Percentiles rank a stretch among this genome's conserved stretches.
These are phyloP conservation scores for Drosophila gunungcola DNA, from an alignment of 1,140 invertebrate genomes.

Conservation along the genomic window DNA sequence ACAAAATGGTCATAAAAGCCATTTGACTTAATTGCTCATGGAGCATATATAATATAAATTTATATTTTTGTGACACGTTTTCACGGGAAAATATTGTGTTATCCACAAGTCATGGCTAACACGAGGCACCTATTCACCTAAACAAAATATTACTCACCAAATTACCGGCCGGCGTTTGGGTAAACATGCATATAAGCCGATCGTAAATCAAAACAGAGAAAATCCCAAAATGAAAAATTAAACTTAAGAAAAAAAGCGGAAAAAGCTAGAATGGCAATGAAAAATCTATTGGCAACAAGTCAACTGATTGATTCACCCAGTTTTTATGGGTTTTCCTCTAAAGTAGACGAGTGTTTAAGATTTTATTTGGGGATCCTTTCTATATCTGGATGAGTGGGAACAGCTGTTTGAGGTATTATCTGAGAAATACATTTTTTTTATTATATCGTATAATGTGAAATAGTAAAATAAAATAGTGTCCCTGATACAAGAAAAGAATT, in stretches of 20 bases:
- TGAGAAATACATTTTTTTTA: not conserved
- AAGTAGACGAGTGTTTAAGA: slow-evolving; percentile 6
- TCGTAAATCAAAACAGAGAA: slow-evolving; percentile 49
- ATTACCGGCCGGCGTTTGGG: slow-evolving; percentile 72
- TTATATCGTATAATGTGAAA: slow-evolving; percentile 54
- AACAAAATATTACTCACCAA: slow-evolving; percentile 60
- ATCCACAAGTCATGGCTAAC: slow-evolving; percentile 21
- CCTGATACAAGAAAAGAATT: not conserved
- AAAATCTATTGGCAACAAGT: slow-evolving; percentile 57
- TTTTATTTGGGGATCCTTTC: slow-evolving; percentile 1
- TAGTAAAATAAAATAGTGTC: not conserved
- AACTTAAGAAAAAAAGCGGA: slow-evolving; percentile 11
- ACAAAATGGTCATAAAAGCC: slow-evolving; percentile 44
- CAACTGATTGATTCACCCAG: slow-evolving; percentile 30
- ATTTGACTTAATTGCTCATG: slow-evolving; percentile 53
- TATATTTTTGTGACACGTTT: slow-evolving; percentile 49
- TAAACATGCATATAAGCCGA: slow-evolving; percentile 11
- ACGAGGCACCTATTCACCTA: slow-evolving; percentile 6
- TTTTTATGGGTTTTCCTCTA: slow-evolving; percentile 32
- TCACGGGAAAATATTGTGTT: slow-evolving; percentile 1
- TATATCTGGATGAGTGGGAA: not conserved
- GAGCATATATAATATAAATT: slow-evolving; percentile 9
- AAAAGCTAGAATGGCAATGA: slow-evolving; percentile 33
- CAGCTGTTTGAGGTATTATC: slow-evolving; percentile 30
- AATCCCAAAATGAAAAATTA: slow-evolving; percentile 50